Percentiles rank a stretch among this genome's conserved stretches.
Conservation (phyloP, 2,113 vertebrate genomes). For the Odocoileus virginianus region DNA sequence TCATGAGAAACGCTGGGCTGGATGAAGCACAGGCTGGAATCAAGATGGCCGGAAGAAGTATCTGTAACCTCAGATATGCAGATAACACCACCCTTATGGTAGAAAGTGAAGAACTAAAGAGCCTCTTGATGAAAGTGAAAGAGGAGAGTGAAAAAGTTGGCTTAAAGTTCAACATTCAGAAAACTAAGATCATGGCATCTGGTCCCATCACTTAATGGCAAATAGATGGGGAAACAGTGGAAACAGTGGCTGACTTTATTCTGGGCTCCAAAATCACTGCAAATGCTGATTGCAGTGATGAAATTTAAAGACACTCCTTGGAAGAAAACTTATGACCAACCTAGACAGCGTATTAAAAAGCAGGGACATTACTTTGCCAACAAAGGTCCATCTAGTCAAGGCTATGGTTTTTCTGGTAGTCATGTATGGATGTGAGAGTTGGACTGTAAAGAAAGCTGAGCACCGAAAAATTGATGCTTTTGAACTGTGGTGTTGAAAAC, state of each 20-base stretch:
- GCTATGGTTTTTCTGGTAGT: background rate
- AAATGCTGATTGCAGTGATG: background rate
- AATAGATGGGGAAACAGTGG: background rate
- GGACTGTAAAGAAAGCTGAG: background rate
- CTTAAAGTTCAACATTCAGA: background rate
- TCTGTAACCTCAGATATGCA: background rate
- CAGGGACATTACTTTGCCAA: background rate
- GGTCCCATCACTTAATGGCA: background rate
- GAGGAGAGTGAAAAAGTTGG: background rate
- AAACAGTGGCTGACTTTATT: background rate
- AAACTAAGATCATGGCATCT: background rate
- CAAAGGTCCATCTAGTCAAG: background rate
- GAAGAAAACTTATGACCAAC: background rate
- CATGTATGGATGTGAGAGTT: background rate
- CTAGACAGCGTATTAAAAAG: background rate
- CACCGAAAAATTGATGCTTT: accelerated
- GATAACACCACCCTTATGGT: background rate
- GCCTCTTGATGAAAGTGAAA: background rate
- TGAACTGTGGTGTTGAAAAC: background rate
- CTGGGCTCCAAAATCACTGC: background rate
- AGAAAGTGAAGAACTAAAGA: background rate
- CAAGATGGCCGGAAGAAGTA: background rate
- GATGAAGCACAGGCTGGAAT: background rate
- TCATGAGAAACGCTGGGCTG: background rate
- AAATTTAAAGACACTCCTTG: background rate